Evolutionary conservation across 2,797 vertebrate genomes (phyloP), one percentile per base, ranked within the genome.

Genomic region (Smutsia temminckii): DNA sequence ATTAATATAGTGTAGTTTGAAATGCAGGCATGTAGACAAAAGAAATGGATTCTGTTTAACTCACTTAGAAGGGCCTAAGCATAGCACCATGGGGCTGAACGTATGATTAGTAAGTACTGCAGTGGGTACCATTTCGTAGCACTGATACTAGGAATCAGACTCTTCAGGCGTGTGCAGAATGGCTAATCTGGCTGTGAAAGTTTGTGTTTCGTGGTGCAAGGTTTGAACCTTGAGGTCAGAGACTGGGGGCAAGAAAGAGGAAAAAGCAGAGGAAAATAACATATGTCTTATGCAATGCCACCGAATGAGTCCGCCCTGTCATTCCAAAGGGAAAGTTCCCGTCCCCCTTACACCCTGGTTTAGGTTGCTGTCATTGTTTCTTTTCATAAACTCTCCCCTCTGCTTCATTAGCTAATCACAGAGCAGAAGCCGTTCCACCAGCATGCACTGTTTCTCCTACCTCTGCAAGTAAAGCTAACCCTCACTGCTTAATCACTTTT

Each of bases 401-500:
- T 85, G 94, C 96, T 98, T 98, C 96, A 98, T 97, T 98, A 93
- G 92, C 96, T 97, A 96, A 98, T 98, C 78, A 0, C 49, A 97
- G 96, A 97, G 85, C 93, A 95, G 96, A 77, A 69, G 51, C 92
- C 57, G 97, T 96, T 98, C 96, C 85, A 95, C 96, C 96, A 89
- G 93, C 95, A 94, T 57, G 95, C 97, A 77, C 96, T 96, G 88
- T 93, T 97, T 97, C 96, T 94, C 96, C 95, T 96, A 96, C 78
- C 94, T 96, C 96, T 95, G 95, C 96, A 96, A 94, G 96, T 96
- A 97, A 98, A 98, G 97, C 97, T 97, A 98, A 98, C 97, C 93
- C 97, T 98, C 86, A 97, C 97, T 95, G 97, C 96, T 98, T 98
- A 98, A 98, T 98, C 98, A 97, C 97, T 98, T 97, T 97, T 96